Percentiles rank a stretch among this genome's conserved stretches.
These are phyloP conservation scores for Oligia strigilis DNA, from an alignment of 2,888 invertebrate species.

Conservation along the genomic window DNA sequence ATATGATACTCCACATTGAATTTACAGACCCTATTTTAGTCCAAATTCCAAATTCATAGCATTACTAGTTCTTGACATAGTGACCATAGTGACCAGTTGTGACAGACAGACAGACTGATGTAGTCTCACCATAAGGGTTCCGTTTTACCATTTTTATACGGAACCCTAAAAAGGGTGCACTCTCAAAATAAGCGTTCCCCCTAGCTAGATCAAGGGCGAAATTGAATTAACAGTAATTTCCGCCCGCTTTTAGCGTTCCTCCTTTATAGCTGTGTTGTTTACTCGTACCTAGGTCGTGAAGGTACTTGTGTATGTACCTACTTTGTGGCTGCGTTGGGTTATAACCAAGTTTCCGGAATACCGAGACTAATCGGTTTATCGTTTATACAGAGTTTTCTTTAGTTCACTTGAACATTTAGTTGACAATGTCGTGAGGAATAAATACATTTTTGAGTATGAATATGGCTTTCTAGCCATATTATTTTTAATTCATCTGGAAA, in stretches of 20 bases:
- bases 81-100: no score
- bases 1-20: no score
- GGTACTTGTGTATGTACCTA: background rate
- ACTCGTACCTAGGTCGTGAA: constrained; percentile 1
- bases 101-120: no score
- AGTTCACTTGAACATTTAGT: background rate
- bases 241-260: constrained; percentile 38
- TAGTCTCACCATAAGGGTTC: no score
- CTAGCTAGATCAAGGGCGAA: constrained; percentile 22
- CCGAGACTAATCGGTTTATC: constrained; percentile 7
- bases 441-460: background rate
- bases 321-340: background rate
- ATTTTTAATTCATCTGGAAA: background rate
- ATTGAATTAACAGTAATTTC: constrained; percentile 51
- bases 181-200: constrained; percentile 28
- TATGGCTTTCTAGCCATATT: no score
- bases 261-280: constrained; percentile 9
- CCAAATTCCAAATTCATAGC: no score
- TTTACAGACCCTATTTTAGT: no score
- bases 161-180: constrained; percentile 6
- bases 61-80: no score
- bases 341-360: constrained; percentile 13
- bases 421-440: background rate
- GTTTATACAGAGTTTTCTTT: background rate
- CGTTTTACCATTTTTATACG: no score